A percentile compares a stretch with the other conserved stretches of the same genome.
These are phyloP conservation scores for Zingel zingel DNA, from an alignment of 2,113 vertebrate species.

Conservation along the genomic window DNA sequence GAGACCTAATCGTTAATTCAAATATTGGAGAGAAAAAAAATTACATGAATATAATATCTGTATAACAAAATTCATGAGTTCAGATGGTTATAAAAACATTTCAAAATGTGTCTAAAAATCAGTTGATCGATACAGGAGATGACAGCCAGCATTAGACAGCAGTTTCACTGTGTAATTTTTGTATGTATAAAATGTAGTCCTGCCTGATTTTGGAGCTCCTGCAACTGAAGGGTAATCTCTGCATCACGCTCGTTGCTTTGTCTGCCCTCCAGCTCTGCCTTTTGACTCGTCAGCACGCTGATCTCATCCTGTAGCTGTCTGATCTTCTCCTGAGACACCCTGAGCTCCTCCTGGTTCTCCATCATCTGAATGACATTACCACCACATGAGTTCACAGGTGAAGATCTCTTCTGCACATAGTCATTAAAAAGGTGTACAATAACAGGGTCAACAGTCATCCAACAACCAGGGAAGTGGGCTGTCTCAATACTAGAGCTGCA, in stretches of 20 bases:
- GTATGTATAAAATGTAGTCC: background rate
- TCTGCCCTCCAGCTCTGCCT: conserved; percentile 22
- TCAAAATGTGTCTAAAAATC: too few relatives aligned
- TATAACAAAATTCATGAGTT: too few relatives aligned
- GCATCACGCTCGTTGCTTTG: background rate
- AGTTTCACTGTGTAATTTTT: background rate
- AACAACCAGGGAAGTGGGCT: background rate
- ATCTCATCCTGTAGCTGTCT: conserved; percentile 33
- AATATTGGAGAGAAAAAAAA: background rate
- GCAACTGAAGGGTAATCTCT: accelerated
- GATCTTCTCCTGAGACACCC: conserved; percentile 36
- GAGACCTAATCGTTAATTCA: background rate
- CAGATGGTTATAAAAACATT: too few relatives aligned
- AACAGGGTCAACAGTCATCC: background rate
- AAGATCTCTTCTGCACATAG: background rate
- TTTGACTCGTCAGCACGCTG: background rate
- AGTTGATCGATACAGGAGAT: too few relatives aligned
- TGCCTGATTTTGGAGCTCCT: conserved; percentile 13
- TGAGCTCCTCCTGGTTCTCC: conserved; percentile 51
- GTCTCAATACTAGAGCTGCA: too few relatives aligned
- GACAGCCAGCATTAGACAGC: background rate
- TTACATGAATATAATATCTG: background rate
- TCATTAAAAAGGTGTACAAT: background rate
- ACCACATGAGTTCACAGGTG: background rate
- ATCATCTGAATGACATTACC: background rate